Percentiles rank a stretch among this genome's conserved stretches.
Conservation (phyloP, 2,797 vertebrate genomes). For the Bradypus variegatus region DNA sequence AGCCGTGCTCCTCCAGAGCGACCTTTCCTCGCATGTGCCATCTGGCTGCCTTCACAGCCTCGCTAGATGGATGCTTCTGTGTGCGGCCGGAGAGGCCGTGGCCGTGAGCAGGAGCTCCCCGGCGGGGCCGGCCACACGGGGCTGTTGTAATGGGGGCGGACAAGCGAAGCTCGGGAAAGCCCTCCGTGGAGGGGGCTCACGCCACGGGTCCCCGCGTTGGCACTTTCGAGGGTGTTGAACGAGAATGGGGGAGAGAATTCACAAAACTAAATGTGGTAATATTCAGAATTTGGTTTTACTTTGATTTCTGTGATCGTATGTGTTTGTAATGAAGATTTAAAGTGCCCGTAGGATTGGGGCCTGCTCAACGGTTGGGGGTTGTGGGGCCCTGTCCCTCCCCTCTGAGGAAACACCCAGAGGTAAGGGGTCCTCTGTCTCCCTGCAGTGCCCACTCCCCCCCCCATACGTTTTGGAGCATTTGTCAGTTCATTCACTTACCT, state of each 20-base stretch:
- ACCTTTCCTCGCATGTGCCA: slow-evolving; percentile 70
- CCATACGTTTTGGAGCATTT: neutral
- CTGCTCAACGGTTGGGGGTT: neutral
- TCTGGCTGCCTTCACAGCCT: slow-evolving; percentile 56
- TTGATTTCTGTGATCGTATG: neutral
- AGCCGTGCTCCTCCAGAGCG: slow-evolving; percentile 68
- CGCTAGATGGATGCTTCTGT: slow-evolving; percentile 64
- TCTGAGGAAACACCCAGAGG: neutral
- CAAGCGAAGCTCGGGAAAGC: neutral
- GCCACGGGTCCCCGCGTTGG: neutral
- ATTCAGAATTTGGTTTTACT: slow-evolving; percentile 22
- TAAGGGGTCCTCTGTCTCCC: neutral
- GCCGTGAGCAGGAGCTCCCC: too few relatives aligned
- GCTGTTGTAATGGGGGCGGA: slow-evolving; percentile 8
- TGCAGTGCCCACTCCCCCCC: too few relatives aligned
- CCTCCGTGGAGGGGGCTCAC: neutral
- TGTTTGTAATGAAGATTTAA: slow-evolving; percentile 26
- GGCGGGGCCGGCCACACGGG: too few relatives aligned
- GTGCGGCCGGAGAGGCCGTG: slow-evolving; percentile 42
- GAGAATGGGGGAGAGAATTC: neutral
- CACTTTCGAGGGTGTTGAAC: slow-evolving; percentile 15
- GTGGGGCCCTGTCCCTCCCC: neutral
- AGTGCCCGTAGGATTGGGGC: neutral
- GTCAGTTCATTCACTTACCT: neutral
- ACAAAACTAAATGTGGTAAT: slow-evolving; percentile 8